A percentile compares a stretch with the other conserved stretches of the same genome.
Evolutionary conservation across 1,140 invertebrate species (phyloP).

Genomic region (Bombus consobrinus): DNA sequence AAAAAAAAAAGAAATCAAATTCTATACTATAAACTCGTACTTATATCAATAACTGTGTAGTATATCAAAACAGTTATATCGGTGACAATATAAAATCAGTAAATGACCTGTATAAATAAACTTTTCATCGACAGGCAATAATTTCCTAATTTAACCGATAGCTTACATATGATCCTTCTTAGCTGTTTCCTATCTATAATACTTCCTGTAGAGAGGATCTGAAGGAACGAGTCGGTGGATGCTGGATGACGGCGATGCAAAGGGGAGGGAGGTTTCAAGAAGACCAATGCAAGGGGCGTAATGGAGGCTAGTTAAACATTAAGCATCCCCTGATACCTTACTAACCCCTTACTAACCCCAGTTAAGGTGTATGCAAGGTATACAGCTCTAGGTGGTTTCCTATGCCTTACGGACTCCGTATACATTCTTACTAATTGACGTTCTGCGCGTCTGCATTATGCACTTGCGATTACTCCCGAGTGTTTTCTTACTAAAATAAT

Average conservation of each 20-base stretch:
- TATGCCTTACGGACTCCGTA: constrained; percentile 74
- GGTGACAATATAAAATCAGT: neutral
- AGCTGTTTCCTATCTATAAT: constrained; percentile 70
- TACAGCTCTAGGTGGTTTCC: constrained; percentile 70
- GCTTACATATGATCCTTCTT: constrained; percentile 64
- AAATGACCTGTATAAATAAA: neutral
- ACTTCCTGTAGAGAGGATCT: constrained; percentile 70
- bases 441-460: constrained; percentile 76
- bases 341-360: constrained; percentile 76
- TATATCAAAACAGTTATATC: too few species aligned
- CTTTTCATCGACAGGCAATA: constrained; percentile 44
- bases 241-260: constrained; percentile 63
- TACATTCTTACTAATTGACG: constrained; percentile 82
- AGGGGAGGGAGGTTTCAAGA: constrained; percentile 37
- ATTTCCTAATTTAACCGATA: constrained; percentile 66
- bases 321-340: constrained; percentile 80
- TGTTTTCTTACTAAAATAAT: constrained; percentile 69
- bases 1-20: too few species aligned
- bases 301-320: constrained; percentile 82
- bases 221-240: constrained; percentile 67
- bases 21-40: too few species aligned
- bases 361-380: constrained; percentile 75
- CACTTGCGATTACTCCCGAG: constrained; percentile 71
- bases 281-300: constrained; percentile 71
- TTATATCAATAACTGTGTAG: too few species aligned